These are phyloP conservation scores for Adineta ricciae DNA, from an alignment of 2,888 invertebrate genomes.

Conservation along the genomic window DNA sequence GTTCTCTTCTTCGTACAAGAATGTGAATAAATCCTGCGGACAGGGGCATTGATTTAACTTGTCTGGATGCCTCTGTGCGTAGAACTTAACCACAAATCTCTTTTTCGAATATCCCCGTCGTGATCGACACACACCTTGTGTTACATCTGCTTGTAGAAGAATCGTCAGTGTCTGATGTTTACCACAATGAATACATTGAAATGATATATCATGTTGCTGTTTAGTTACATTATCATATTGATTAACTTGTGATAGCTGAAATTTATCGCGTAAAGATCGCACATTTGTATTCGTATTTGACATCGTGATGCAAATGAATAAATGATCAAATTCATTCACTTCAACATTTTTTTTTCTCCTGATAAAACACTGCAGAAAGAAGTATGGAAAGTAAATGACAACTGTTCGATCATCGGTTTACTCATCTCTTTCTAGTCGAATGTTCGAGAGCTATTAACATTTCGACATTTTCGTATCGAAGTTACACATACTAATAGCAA, in stretches of 20 bases:
- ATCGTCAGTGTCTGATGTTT: neutral
- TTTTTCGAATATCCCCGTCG: no score
- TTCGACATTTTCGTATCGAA: neutral
- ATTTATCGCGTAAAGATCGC: neutral
- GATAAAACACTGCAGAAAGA: neutral
- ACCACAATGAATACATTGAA: conserved; percentile 18
- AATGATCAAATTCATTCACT: neutral
- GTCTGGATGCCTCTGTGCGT: neutral
- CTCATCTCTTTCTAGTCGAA: neutral
- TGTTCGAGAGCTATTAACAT: conserved; percentile 9
- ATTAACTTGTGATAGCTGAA: neutral
- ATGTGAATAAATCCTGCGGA: conserved; percentile 1
- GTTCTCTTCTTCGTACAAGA: neutral
- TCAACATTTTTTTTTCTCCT: neutral
- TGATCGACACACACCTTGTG: neutral
- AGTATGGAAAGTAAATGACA: neutral
- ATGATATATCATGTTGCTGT: neutral
- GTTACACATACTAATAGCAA: neutral
- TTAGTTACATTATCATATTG: neutral
- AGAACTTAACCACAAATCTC: neutral
- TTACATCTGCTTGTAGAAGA: neutral
- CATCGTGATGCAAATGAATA: neutral
- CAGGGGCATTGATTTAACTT: neutral
- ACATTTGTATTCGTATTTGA: neutral
- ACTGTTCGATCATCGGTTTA: neutral